Evolutionary conservation across 1,140 invertebrate genomes (phyloP), one percentile per base, ranked within the genome.

Genomic region (Drosophila sp.): DNA sequence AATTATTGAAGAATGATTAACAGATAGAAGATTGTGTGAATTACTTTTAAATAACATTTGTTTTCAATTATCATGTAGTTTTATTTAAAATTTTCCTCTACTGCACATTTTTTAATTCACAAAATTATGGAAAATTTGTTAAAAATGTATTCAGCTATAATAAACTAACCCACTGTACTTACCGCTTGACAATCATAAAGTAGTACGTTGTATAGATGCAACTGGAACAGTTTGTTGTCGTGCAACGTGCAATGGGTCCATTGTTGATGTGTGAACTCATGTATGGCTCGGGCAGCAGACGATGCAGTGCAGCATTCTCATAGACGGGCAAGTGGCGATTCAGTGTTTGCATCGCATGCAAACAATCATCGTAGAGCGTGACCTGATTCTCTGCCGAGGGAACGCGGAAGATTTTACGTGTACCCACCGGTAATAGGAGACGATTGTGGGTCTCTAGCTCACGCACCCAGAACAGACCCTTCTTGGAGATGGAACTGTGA

Each of bases 181-280:
- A 92, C 91, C 90, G 77, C 36, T 92, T 92, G 18, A 92, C 84
- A 27, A 91, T 72, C 86, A 91, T 90, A 65, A 92, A 91, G 78
- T 92, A 91, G 76, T 91, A 92, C 13, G 86, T 76, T 21, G 90
- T 91, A 59, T 90, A 92, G 48, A 92, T 62, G 32, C 76, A 87
- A 32, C 84, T 63, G 14, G 80, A 86, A 36, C 91, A 92, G 65
- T 76, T 81, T 51, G 69, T 58, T 13, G 72, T 71, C 9, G 89
- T 89, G 80, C 91, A 92, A 9, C 81, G 73, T 9, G 78, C 84
- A 14, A 79, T 91, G 36, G 91, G 75, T 9, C 91, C 91, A 66
- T 91, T 89, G 32, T 80, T 84, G 25, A 91, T 84, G 41, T 90
- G 82, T 0, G 78, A 58, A 57, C 73, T 79, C 80, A 91, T 91